Evolutionary conservation across 2,113 vertebrate species (phyloP).

Genomic region (Loxodonta africana): DNA sequence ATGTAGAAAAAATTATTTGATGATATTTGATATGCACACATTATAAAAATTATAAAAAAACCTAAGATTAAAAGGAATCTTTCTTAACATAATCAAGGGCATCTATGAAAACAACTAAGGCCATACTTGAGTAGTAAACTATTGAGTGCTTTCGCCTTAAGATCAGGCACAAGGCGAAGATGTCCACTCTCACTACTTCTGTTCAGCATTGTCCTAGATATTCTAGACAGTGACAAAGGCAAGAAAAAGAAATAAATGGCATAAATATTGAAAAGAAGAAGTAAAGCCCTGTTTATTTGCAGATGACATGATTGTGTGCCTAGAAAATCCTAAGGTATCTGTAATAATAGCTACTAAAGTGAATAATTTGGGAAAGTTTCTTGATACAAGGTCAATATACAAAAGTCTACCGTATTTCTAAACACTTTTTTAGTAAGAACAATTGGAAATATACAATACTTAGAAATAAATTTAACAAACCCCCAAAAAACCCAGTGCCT

Average conservation of each 20-base stretch:
- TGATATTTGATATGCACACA: background rate
- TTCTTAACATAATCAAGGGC: background rate
- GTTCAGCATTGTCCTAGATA: background rate
- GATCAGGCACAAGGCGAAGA: background rate
- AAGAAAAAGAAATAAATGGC: conserved; percentile 54
- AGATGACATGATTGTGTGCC: background rate
- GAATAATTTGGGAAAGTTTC: background rate
- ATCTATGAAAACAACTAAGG: too few relatives aligned
- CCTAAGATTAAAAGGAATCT: background rate
- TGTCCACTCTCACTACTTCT: background rate
- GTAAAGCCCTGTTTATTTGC: background rate
- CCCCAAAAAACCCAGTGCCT: too few relatives aligned
- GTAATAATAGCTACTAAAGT: background rate
- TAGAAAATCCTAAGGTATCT: background rate
- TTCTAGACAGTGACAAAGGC: background rate
- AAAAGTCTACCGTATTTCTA: background rate
- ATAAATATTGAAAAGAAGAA: background rate
- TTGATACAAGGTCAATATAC: background rate
- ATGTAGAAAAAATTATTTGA: background rate
- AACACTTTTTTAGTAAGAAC: background rate
- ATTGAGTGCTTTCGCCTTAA: background rate
- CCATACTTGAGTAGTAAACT: background rate
- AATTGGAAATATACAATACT: background rate
- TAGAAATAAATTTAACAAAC: background rate
- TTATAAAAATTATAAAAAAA: conserved; percentile 31